Evolutionary conservation across 2,888 invertebrate genomes (phyloP).

Genomic region (Agriotes lineatus): DNA sequence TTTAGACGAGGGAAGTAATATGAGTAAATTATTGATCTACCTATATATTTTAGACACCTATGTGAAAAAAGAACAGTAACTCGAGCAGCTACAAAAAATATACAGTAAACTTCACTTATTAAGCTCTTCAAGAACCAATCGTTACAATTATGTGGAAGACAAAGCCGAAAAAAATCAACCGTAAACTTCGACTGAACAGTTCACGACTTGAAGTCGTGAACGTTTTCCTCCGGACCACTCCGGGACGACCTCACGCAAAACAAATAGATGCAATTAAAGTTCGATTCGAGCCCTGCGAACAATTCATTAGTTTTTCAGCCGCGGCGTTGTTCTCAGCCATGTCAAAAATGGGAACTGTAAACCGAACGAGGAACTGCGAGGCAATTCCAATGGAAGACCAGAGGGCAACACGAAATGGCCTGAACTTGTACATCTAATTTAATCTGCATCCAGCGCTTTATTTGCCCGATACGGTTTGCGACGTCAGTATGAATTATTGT

Average conservation of each 20-base stretch:
- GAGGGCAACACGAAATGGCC: conserved; percentile 44
- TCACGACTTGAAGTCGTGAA: conserved; percentile 53
- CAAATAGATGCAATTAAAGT: background rate
- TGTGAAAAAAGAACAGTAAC: too few species aligned
- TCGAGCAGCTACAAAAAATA: too few species aligned
- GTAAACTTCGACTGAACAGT: conserved; percentile 23
- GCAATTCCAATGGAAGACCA: conserved; percentile 36
- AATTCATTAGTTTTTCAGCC: too few species aligned
- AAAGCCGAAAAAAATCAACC: conserved; percentile 12
- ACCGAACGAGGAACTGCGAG: conserved; percentile 23
- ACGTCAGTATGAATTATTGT: conserved; percentile 11
- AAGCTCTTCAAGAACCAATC: too few species aligned
- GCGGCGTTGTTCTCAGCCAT: too few species aligned
- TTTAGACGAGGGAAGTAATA: too few species aligned
- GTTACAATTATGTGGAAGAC: too few species aligned
- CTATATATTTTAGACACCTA: too few species aligned
- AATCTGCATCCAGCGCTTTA: conserved; percentile 24
- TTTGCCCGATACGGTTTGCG: background rate
- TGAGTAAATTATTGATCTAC: too few species aligned
- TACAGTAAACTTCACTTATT: too few species aligned
- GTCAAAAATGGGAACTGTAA: conserved; percentile 4
- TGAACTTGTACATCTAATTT: conserved; percentile 34
- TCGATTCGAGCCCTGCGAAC: too few species aligned
- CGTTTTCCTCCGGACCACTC: conserved; percentile 34
- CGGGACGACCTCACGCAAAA: background rate